A percentile compares a stretch with the other conserved stretches of the same genome.
Evolutionary conservation across 2,113 vertebrate species (phyloP).

Genomic region (Cynopterus brachyotis): DNA sequence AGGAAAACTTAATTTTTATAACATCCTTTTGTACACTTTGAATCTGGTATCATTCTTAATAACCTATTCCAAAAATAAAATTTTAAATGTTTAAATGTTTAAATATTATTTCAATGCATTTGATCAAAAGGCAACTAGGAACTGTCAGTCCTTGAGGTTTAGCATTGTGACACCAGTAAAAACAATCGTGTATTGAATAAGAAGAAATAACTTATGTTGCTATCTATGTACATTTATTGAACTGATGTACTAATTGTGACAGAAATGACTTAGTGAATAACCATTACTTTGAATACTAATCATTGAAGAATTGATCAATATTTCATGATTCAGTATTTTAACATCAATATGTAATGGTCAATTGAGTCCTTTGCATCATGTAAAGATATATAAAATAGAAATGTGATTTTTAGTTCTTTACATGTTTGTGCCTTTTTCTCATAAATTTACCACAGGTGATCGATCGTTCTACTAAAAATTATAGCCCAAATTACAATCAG

Average conservation of each 20-base stretch:
- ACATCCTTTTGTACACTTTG: background rate
- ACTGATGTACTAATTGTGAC: background rate
- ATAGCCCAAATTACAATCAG: background rate
- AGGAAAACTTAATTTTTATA: background rate
- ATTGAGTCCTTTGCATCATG: background rate
- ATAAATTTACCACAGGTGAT: background rate
- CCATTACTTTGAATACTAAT: background rate
- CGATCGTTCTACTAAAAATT: background rate
- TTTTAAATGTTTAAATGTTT: background rate
- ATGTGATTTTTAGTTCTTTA: background rate
- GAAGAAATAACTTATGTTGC: background rate
- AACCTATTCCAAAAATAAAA: background rate
- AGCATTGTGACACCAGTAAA: background rate
- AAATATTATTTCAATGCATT: background rate
- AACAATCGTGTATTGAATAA: background rate
- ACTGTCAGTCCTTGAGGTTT: background rate
- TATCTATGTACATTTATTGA: background rate
- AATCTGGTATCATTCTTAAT: background rate
- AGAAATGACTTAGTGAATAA: background rate
- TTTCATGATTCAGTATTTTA: background rate
- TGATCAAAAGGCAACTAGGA: background rate
- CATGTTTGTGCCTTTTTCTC: background rate
- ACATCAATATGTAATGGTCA: background rate
- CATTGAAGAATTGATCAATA: background rate
- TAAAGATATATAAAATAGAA: background rate